phyloP scores from a whole-genome alignment of 2,113 vertebrate genomes.

The Alexandromys fortis region DNA sequence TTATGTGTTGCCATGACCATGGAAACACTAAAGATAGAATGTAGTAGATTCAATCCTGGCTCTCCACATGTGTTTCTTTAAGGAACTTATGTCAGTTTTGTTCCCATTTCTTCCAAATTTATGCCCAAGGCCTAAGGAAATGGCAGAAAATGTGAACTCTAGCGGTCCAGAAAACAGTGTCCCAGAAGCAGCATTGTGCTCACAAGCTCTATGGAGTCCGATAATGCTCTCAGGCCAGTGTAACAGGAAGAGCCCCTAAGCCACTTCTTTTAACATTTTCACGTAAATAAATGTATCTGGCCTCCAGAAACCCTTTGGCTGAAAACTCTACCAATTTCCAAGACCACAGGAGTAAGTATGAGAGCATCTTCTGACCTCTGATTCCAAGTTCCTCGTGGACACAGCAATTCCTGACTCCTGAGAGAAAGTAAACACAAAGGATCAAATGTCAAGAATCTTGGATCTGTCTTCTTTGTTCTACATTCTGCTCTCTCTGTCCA shows the following conservation, averaged over 20 bases:
- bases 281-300: background rate
- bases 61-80: constrained; percentile 20
- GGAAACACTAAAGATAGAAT: background rate
- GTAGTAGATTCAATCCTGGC: background rate
- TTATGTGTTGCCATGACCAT: background rate
- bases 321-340: background rate
- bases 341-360: background rate
- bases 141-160: background rate
- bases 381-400: background rate
- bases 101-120: background rate
- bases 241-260: background rate
- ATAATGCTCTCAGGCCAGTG: background rate
- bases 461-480: background rate
- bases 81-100: background rate
- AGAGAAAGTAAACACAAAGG: background rate
- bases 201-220: background rate
- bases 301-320: background rate
- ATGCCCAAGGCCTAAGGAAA: background rate
- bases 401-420: background rate
- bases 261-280: background rate
- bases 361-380: background rate
- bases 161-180: background rate
- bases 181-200: background rate
- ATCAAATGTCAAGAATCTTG: background rate
- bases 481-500: background rate